Percentiles rank a stretch among this genome's conserved stretches.
Evolutionary conservation across 2,113 vertebrate species (phyloP).

Genomic region (Lepus europaeus): DNA sequence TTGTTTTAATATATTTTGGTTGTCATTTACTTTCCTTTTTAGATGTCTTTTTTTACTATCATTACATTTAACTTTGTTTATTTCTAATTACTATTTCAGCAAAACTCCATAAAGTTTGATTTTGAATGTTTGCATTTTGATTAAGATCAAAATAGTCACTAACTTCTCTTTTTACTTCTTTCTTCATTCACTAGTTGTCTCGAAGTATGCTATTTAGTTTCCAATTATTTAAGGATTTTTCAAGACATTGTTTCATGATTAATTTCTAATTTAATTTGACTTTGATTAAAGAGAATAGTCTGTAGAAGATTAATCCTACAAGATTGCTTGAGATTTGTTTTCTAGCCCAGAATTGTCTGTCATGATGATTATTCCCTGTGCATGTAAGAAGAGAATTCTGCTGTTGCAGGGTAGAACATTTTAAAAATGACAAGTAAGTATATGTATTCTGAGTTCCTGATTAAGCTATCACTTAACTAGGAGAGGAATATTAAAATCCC

Average conservation of each 20-base stretch:
- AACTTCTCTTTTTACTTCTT: background rate
- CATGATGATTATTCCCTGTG: background rate
- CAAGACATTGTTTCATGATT: background rate
- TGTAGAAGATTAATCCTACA: background rate
- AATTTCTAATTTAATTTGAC: background rate
- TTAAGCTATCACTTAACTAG: background rate
- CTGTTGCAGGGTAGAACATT: background rate
- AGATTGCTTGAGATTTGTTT: conserved; percentile 13
- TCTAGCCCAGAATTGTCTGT: background rate
- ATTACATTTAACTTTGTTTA: background rate
- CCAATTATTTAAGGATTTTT: background rate
- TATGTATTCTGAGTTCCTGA: background rate
- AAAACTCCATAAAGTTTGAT: background rate
- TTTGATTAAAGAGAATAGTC: background rate
- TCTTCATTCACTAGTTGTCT: background rate
- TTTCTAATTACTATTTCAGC: background rate
- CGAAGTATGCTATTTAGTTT: too few relatives aligned
- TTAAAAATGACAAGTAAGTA: background rate
- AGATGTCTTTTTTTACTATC: background rate
- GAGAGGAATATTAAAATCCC: background rate
- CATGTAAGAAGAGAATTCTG: background rate
- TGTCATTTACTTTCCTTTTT: background rate
- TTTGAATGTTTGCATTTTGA: background rate
- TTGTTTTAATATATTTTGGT: background rate
- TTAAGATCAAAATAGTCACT: background rate